phyloP scores from a whole-genome alignment of 2,797 vertebrate species.

The Vireo griseus region DNA sequence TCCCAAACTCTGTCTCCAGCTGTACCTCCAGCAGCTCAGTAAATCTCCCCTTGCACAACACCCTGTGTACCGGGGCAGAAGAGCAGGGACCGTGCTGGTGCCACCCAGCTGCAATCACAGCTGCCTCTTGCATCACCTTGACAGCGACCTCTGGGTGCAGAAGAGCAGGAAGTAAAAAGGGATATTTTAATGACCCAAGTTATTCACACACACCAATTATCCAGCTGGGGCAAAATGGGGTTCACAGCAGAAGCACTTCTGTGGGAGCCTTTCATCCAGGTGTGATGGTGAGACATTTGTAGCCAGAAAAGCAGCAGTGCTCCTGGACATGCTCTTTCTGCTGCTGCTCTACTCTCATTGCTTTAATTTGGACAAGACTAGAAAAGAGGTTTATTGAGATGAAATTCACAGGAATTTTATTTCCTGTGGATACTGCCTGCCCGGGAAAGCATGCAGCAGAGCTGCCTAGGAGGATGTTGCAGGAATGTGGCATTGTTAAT shows the following conservation, averaged over 20 bases:
- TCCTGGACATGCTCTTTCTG: neutral
- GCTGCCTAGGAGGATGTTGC: neutral
- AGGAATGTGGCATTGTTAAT: neutral
- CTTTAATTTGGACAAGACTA: neutral
- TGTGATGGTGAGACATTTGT: neutral
- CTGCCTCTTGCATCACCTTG: neutral
- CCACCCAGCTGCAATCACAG: neutral
- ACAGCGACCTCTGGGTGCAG: rapidly evolving
- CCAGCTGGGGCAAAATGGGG: neutral
- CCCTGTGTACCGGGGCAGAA: rapidly evolving
- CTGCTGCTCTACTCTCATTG: neutral
- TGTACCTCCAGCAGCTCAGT: neutral
- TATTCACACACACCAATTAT: neutral
- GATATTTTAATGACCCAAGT: neutral
- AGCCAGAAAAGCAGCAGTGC: neutral
- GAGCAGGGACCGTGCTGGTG: neutral
- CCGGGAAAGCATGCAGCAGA: neutral
- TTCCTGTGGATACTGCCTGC: neutral
- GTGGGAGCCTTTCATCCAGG: neutral
- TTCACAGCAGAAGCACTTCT: neutral
- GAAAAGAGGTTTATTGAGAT: neutral
- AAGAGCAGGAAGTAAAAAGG: neutral
- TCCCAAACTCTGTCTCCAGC: neutral
- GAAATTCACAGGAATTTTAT: neutral
- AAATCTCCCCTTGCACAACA: neutral